These are phyloP conservation scores for Rhegmatorhina hoffmannsi DNA, from an alignment of 2,113 vertebrate genomes.

Conservation along the genomic window DNA sequence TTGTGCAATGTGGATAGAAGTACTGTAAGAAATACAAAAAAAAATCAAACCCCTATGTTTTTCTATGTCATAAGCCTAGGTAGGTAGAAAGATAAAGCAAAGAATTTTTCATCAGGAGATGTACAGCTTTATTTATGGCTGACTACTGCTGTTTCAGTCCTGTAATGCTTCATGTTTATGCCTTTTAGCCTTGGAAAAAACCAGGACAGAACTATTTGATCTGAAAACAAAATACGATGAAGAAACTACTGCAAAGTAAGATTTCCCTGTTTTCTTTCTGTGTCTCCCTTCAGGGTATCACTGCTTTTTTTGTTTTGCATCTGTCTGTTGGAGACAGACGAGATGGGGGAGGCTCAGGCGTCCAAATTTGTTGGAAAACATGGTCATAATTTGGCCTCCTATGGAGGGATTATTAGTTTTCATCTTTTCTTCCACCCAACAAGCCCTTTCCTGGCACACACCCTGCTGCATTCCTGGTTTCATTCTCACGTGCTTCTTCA, in stretches of 20 bases:
- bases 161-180: constrained; percentile 61
- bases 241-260: constrained; percentile 98
- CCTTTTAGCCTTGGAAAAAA: constrained; percentile 93
- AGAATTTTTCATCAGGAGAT: neutral
- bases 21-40: neutral
- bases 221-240: constrained; percentile 99
- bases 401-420: constrained; percentile 34
- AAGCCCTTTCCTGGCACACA: neutral
- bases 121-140: constrained; percentile 21
- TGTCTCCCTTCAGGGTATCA: neutral
- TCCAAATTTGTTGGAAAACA: constrained; percentile 16
- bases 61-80: neutral
- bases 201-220: constrained; percentile 98
- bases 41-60: neutral
- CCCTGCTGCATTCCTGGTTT: neutral
- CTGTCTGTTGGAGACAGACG: constrained; percentile 8
- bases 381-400: constrained; percentile 41
- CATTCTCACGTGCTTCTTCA: neutral
- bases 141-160: neutral
- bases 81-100: neutral
- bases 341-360: constrained; percentile 1
- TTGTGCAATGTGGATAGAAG: neutral
- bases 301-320: constrained; percentile 24
- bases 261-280: constrained; percentile 24
- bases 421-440: constrained; percentile 21